Conservation (phyloP, 2,797 vertebrate species). For the Monodelphis domestica region DNA sequence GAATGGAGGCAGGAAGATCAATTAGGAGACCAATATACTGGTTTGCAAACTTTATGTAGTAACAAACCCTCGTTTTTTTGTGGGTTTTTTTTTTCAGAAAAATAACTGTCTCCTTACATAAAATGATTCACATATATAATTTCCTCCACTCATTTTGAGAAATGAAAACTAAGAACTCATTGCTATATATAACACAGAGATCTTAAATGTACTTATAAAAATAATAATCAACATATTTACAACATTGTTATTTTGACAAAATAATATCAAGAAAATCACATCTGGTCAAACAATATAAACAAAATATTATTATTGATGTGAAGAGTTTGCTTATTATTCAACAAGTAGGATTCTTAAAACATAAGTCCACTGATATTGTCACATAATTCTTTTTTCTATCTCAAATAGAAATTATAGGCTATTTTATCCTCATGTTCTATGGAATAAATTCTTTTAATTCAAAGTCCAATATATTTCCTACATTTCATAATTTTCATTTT, state of each 20-base stretch:
- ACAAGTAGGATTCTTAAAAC: neutral
- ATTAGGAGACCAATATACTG: neutral
- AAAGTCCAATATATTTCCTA: neutral
- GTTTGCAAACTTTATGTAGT: neutral
- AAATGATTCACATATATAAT: neutral
- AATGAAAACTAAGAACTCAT: neutral
- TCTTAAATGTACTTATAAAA: neutral
- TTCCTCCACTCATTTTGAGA: neutral
- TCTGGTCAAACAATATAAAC: neutral
- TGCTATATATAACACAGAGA: neutral
- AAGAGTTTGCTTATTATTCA: neutral
- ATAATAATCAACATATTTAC: neutral
- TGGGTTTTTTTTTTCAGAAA: too few relatives aligned
- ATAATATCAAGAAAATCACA: neutral
- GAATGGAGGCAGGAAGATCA: neutral
- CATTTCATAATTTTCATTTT: neutral
- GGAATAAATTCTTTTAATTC: neutral
- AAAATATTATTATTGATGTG: neutral
- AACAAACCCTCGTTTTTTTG: too few relatives aligned
- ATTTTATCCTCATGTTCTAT: neutral
- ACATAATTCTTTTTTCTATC: neutral
- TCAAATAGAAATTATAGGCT: neutral
- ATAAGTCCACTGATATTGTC: neutral
- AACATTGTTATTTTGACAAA: neutral
- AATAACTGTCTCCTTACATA: neutral